A percentile compares a stretch with the other conserved stretches of the same genome.
Evolutionary conservation across 2,888 invertebrate species (phyloP).

Genomic region (Leptarthrus brevirostris): DNA sequence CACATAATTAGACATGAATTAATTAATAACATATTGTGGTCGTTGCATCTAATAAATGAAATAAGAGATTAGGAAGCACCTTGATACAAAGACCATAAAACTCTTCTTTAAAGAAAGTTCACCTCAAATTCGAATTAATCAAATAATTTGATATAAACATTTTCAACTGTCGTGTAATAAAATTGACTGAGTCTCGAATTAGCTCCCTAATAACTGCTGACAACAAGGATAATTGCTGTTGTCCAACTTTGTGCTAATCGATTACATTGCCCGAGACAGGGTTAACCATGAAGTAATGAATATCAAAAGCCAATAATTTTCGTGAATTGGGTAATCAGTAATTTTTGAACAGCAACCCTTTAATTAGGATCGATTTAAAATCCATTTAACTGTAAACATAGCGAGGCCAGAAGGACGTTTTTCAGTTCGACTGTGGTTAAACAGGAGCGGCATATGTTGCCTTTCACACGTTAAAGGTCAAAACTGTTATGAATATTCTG

Average conservation of each 20-base stretch:
- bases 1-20: background rate
- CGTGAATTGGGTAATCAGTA: slow-evolving; percentile 23
- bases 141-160: no score
- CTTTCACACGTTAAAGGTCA: slow-evolving; percentile 9
- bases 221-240: slow-evolving; percentile 3
- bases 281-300: slow-evolving; percentile 17
- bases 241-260: slow-evolving; percentile 10
- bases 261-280: slow-evolving; percentile 5
- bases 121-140: no score
- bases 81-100: no score
- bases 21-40: slow-evolving; percentile 22
- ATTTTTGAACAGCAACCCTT: slow-evolving; percentile 22
- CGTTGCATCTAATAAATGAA: no score
- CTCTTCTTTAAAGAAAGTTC: no score
- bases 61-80: no score
- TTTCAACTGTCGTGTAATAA: no score
- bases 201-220: background rate
- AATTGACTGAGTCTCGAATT: no score
- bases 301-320: slow-evolving; percentile 19
- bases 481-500: background rate
- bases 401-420: background rate
- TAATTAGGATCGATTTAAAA: slow-evolving; percentile 26
- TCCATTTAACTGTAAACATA: slow-evolving; percentile 11
- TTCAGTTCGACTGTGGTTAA: no score
- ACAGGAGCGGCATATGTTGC: slow-evolving; percentile 15